Conservation (phyloP, 2,888 invertebrate species). For the Cosmorhoe ocellata region DNA sequence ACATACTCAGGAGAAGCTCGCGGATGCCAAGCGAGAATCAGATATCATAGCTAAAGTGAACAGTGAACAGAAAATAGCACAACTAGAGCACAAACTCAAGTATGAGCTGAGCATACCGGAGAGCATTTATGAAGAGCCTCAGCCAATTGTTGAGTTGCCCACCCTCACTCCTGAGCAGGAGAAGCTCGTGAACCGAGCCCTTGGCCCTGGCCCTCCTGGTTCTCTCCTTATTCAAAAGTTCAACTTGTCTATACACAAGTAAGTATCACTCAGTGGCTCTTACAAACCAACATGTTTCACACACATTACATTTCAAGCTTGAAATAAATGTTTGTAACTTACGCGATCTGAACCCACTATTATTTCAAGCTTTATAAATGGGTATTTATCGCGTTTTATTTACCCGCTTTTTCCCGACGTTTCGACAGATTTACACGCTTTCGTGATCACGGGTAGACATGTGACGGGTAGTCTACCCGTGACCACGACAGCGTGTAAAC, state of each 20-base stretch:
- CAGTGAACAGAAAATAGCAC: slow-evolving; percentile 68
- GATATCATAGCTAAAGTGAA: slow-evolving; percentile 75
- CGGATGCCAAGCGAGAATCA: slow-evolving; percentile 70
- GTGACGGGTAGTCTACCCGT: too few species aligned
- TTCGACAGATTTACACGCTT: too few species aligned
- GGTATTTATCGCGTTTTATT: too few species aligned
- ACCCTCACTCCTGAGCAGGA: slow-evolving; percentile 87
- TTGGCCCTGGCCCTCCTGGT: slow-evolving; percentile 82
- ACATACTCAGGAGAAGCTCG: slow-evolving; percentile 68
- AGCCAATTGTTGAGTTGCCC: slow-evolving; percentile 75
- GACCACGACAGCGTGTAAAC: too few species aligned
- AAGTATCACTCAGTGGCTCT: slow-evolving; percentile 20
- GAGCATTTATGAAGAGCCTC: slow-evolving; percentile 71
- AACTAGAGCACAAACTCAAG: slow-evolving; percentile 70
- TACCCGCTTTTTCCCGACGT: too few species aligned
- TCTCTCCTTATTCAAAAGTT: slow-evolving; percentile 85
- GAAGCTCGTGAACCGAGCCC: slow-evolving; percentile 79
- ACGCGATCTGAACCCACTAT: too few species aligned
- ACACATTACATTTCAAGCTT: too few species aligned
- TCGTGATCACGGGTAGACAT: too few species aligned
- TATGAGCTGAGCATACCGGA: slow-evolving; percentile 76
- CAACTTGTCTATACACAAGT: slow-evolving; percentile 76
- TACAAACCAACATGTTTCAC: too few species aligned
- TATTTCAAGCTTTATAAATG: too few species aligned
- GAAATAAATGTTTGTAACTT: too few species aligned